Base-by-base conservation (phyloP, 1,140 invertebrate species). In the Linepithema humile region DNA sequence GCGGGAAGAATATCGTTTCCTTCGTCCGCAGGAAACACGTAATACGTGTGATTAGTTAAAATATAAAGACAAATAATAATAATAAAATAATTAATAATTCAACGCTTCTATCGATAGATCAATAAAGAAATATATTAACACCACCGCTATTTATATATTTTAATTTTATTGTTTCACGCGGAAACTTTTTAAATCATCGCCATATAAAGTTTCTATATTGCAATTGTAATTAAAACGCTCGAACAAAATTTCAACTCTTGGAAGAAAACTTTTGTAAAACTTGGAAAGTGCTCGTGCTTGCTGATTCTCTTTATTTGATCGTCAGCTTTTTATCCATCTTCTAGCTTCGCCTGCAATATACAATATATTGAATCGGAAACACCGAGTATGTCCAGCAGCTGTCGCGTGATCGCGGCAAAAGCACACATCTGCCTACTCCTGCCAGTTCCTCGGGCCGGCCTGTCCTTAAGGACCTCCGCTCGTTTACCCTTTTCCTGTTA, bases 401-500 rank as follows among this genome's bases (percentile, higher is more conserved):
- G 87, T 88, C 87, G 86, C 86, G 83, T 88, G 87, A 73, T 72
- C 70, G 55, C 32, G 59, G 35, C 17, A 85, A 88, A 77, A 77
- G 73, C 73, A 64, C 73, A 64, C 87, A 88, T 88, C 87, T 88
- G 87, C 87, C 77, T 85, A 77, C 62, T 53, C 48, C 62, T 74
- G 26, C 64, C 64, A 23, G 43, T 57, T 70, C 35, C 83, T 72
- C 20, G 69, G 35, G 50, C 20, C 26, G 23, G 10, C 17, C 35
- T 59, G 20, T 38, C 83, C 64, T 60, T 69, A 80, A 80, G 26
- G n/a, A 82, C 48, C 57, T 80, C 20, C n/a, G 29, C 43, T 83
- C 73, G 55, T 75, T 83, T 53, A 29, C 38, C 26, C 45, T 62
- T 53, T 48, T 85, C 40, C 55, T 67, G 32, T 85, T 82, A 88